Base-by-base conservation (phyloP, 2,797 vertebrate species). In the Epinephelus malabaricus region DNA sequence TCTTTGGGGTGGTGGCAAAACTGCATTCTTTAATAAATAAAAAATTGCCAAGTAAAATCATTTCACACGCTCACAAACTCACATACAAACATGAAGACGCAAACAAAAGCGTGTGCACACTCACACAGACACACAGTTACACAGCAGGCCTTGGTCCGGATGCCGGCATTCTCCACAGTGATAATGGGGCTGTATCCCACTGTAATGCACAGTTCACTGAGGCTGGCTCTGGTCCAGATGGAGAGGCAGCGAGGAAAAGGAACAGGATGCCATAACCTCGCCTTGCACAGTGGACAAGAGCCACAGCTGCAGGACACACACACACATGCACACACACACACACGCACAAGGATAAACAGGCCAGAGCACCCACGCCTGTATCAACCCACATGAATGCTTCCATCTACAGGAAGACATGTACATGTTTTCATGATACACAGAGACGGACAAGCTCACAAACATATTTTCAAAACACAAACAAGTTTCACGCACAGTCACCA, bases 231-330 rank as follows among this genome's bases (percentile, higher is more conserved):
- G 72, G 69, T 90, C 92, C 92, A 92, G 83, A 87, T 68, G 80
- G 90, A 86, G 86, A 88, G 78, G 88, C 85, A 90, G 87, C 23
- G 56, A 86, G 88, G 88, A 89, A 92, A 78, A 91, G 88, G 89
- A 92, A 92, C 86, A 93, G 92, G 91, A 93, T 92, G 92, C 90
- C 91, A 87, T 90, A 90, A 92, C 90, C 85, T 91, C 84, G 69
- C 78, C 84, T 83, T 75, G 60, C 82, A 85, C 85, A 89, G 85
- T 77, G 86, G 81, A 91, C 88, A 88, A 84, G 84, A 88, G 86
- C 71, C 86, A 90, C 93, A 94, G 93, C 89, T 93, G 93, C 89
- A 89, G 49, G 18, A 47, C 23, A 75, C 69, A 19, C 72, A 68
- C 78, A 87, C 74, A 76, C 82, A 74, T 25, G 74, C 51, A 79